Conservation (phyloP, 2,888 invertebrate genomes). For the Xanthorhoe designata region DNA sequence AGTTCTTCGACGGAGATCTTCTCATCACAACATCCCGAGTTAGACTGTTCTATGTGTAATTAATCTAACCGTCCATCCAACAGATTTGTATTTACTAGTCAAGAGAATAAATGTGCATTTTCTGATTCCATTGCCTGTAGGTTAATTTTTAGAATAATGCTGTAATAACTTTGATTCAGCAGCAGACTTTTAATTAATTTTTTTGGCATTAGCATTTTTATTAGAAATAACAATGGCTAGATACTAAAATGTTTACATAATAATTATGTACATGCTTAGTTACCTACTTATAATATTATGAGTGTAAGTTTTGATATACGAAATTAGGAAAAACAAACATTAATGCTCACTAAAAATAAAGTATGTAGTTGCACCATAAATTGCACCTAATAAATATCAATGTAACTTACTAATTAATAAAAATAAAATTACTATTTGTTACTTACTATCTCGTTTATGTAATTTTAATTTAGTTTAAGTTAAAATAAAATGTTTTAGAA, state of each 20-base stretch:
- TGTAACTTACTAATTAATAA: not conserved
- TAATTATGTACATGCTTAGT: not conserved
- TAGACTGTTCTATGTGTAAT: constrained; percentile 95
- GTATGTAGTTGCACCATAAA: not conserved
- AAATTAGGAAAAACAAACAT: not conserved
- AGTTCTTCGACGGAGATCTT: constrained; percentile 97
- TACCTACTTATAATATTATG: not conserved
- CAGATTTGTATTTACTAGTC: constrained; percentile 64
- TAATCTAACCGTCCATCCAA: constrained; percentile 22
- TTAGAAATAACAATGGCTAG: not conserved
- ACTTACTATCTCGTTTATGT: constrained; percentile 8
- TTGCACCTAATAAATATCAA: not conserved
- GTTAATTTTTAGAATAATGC: constrained; percentile 3
- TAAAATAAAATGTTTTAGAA: constrained; percentile 23
- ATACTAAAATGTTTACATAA: not conserved
- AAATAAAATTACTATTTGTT: not conserved
- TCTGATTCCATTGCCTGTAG: constrained; percentile 3
- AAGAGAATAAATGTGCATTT: constrained; percentile 41
- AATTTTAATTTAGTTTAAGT: constrained; percentile 7
- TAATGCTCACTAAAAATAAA: not conserved
- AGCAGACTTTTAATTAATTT: constrained; percentile 12
- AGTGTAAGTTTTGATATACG: not conserved
- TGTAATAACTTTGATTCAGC: constrained; percentile 7
- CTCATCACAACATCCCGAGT: constrained; percentile 98
- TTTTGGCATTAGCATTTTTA: not conserved